A percentile compares a stretch with the other conserved stretches of the same genome.
phyloP scores from a whole-genome alignment of 1,140 invertebrate genomes.

The Atopsyche davidsoni region DNA sequence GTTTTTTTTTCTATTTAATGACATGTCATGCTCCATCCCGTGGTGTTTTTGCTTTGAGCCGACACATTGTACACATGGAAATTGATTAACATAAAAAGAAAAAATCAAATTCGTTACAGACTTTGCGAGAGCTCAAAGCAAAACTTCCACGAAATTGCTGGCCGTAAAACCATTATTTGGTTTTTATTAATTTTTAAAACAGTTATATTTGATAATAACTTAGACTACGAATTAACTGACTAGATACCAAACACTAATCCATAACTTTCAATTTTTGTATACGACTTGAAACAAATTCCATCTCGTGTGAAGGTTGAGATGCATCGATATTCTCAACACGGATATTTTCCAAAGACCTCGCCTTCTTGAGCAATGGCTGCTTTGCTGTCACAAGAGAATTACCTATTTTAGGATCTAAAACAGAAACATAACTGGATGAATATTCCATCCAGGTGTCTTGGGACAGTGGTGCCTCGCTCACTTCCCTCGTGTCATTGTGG shows the following conservation, averaged over 20 bases:
- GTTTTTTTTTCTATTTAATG: too few relatives aligned
- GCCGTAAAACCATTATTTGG: too few relatives aligned
- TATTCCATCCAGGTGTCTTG: slow-evolving; percentile 29
- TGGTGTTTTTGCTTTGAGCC: too few relatives aligned
- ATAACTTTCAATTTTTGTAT: slow-evolving; percentile 31
- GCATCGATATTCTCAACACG: slow-evolving; percentile 29
- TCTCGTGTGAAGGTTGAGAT: slow-evolving; percentile 30
- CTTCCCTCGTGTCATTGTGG: slow-evolving; percentile 9
- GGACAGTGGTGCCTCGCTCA: neutral
- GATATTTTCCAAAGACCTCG: slow-evolving; percentile 27
- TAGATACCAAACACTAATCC: slow-evolving; percentile 16
- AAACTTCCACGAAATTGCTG: too few relatives aligned
- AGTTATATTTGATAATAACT: neutral
- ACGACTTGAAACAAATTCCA: slow-evolving; percentile 31
- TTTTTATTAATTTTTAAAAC: too few relatives aligned
- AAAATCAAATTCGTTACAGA: too few relatives aligned
- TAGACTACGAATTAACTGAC: neutral
- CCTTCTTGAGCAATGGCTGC: slow-evolving; percentile 19
- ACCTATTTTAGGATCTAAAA: slow-evolving; percentile 25
- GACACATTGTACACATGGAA: too few relatives aligned
- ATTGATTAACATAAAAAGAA: too few relatives aligned
- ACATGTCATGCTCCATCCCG: too few relatives aligned
- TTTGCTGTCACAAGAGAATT: slow-evolving; percentile 11
- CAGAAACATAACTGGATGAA: slow-evolving; percentile 24
- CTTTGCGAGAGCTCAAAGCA: too few relatives aligned